These are phyloP conservation scores for Phyllopteryx taeniolatus DNA, from an alignment of 2,113 vertebrate genomes.

Conservation along the genomic window DNA sequence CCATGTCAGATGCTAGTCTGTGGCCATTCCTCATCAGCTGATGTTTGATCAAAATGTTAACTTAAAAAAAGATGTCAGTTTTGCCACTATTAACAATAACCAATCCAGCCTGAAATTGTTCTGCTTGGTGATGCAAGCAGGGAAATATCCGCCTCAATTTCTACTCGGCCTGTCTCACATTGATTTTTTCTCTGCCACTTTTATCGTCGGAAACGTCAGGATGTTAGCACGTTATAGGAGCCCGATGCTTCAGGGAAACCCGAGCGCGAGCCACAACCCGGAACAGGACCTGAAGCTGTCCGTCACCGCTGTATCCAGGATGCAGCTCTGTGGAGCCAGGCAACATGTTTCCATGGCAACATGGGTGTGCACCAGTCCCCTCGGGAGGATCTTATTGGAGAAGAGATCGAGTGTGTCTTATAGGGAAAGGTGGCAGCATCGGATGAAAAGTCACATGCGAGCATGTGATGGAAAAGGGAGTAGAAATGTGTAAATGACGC, in stretches of 20 bases:
- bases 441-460: slow-evolving; percentile 25
- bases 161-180: slow-evolving; percentile 32
- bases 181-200: slow-evolving; percentile 49
- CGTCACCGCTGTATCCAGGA: slow-evolving; percentile 49
- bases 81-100: background rate
- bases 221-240: slow-evolving; percentile 31
- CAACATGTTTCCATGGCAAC: slow-evolving; percentile 67
- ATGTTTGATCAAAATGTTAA: slow-evolving; percentile 13
- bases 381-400: slow-evolving; percentile 54
- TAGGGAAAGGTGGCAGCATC: slow-evolving; percentile 39
- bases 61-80: background rate
- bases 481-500: background rate
- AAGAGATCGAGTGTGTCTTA: slow-evolving; percentile 39
- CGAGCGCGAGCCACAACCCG: slow-evolving; percentile 14
- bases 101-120: slow-evolving; percentile 1
- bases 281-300: slow-evolving; percentile 49
- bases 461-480: slow-evolving; percentile 13
- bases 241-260: slow-evolving; percentile 40
- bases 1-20: slow-evolving; percentile 52
- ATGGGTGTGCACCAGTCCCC: slow-evolving; percentile 51
- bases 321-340: slow-evolving; percentile 41
- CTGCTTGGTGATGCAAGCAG: slow-evolving; percentile 1
- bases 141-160: slow-evolving; percentile 19
- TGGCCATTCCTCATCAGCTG: slow-evolving; percentile 37
- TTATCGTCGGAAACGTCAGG: slow-evolving; percentile 15